Evolutionary conservation across 2,888 invertebrate species (phyloP).

Genomic region (Drosophila fungiperda): DNA sequence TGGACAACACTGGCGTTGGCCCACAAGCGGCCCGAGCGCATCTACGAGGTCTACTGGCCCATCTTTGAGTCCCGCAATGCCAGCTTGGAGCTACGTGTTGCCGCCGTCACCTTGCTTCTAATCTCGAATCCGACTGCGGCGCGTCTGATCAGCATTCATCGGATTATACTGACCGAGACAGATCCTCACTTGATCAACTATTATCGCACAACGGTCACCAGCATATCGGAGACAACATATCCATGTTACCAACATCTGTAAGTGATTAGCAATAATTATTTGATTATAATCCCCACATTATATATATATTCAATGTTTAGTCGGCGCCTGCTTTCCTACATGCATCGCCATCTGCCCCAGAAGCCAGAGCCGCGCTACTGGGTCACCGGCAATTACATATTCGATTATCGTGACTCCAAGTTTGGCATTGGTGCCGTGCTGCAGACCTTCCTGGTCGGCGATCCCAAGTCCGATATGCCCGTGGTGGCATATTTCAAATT

Average conservation of each 20-base stretch:
- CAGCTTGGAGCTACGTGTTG: constrained; percentile 88
- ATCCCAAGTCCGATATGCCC: constrained; percentile 88
- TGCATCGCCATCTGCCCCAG: constrained; percentile 88
- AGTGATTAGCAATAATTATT: constrained; percentile 79
- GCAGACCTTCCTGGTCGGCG: constrained; percentile 88
- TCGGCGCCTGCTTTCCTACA: constrained; percentile 88
- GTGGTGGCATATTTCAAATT: constrained; percentile 87
- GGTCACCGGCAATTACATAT: constrained; percentile 90
- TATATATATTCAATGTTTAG: constrained; percentile 81
- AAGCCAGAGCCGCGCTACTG: constrained; percentile 87
- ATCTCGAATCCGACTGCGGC: constrained; percentile 88
- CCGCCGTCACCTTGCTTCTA: constrained; percentile 88
- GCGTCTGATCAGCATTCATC: constrained; percentile 89
- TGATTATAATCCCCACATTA: not conserved
- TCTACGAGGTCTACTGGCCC: constrained; percentile 88
- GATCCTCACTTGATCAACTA: constrained; percentile 89
- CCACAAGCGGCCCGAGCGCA: constrained; percentile 86
- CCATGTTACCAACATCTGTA: constrained; percentile 89
- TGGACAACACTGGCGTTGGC: constrained; percentile 87
- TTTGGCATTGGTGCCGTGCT: constrained; percentile 87
- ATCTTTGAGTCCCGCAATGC: constrained; percentile 89
- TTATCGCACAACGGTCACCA: constrained; percentile 90
- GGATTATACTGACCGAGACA: constrained; percentile 88
- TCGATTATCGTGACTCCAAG: constrained; percentile 89
- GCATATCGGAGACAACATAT: constrained; percentile 88